Base-by-base conservation (phyloP, 2,113 vertebrate species). In the Orientallactaga bullata region DNA sequence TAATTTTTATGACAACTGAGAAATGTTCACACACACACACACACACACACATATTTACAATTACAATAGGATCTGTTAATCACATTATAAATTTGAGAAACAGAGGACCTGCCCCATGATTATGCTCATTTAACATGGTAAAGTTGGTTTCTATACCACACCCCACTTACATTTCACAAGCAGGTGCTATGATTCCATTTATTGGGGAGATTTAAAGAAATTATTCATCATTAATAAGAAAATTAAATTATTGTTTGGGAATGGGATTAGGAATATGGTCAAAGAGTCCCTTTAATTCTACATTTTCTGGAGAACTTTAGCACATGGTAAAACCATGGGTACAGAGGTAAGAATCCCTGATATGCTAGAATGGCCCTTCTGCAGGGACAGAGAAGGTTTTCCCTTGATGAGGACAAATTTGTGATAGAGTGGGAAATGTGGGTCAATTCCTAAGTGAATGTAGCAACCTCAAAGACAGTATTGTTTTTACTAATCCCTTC, bases 391-490 rank as follows among this genome's bases (percentile, higher is more conserved):
- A 28, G 58, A 71, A 6, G 78, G 39, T 47, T 30, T 26, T 85
- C 16, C 60, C 21, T n/a, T n/a, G n/a, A 28, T 58, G 61, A 89
- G 26, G 61, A 68, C 68, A 85, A 84, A 58, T n/a, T 47, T 80
- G 84, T 47, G 68, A 83, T 83, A 32, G 42, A 26, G 55, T 58
- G 82, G 89, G 77, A 87, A 93, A 88, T 85, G 24, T 21, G 83
- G n/a, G 74, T 88, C 91, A 93, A 69, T 81, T 35, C 83, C 51
- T 91, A 88, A 88, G 51, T 93, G 84, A 85, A 24, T 58, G 47
- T 63, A 82, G 63, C 63, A 58, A 30, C 63, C 71, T 89, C 55
- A 61, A 66, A 88, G 63, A 1, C 37, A 66, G 58, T 26, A 39
- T 71, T 93, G 60, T 68, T 61, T 91, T 88, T 84, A 32, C 32